phyloP scores from a whole-genome alignment of 2,888 invertebrate genomes.

The Tetragonisca angustula region DNA sequence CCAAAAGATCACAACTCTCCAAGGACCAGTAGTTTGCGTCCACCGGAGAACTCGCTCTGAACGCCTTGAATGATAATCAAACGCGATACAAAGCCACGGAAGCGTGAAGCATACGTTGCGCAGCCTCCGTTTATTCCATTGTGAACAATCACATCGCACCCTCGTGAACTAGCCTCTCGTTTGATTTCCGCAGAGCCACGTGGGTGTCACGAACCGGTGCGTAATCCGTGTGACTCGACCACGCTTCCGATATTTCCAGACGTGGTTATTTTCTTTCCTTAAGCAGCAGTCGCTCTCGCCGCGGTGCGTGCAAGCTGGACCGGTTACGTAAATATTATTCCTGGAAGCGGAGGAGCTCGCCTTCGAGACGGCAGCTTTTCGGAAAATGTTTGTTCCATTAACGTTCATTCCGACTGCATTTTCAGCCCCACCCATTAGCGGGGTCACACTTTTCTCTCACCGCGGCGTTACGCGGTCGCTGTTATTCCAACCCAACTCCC shows the following conservation, averaged over 20 bases:
- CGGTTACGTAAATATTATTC: constrained; percentile 68
- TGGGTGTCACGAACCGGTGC: constrained; percentile 32
- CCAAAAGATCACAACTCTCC: too few relatives aligned
- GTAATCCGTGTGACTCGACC: constrained; percentile 42
- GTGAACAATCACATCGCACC: constrained; percentile 4
- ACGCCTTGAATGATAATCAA: not conserved
- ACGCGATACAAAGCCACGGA: not conserved
- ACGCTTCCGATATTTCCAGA: constrained; percentile 39
- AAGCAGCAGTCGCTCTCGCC: constrained; percentile 49
- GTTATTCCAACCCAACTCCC: constrained; percentile 39
- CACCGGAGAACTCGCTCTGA: too few relatives aligned
- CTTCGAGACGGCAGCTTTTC: constrained; percentile 50
- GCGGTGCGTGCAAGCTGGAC: constrained; percentile 35
- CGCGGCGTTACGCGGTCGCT: not conserved
- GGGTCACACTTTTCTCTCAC: constrained; percentile 33
- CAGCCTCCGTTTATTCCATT: not conserved
- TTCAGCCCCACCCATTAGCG: constrained; percentile 50
- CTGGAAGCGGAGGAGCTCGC: constrained; percentile 48
- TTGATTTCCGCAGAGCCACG: constrained; percentile 34
- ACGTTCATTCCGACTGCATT: constrained; percentile 59
- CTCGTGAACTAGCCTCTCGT: not conserved
- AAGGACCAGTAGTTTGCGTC: too few relatives aligned
- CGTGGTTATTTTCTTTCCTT: constrained; percentile 62
- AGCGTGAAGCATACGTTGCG: not conserved
- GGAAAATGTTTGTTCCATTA: constrained; percentile 62